Evolutionary conservation across 1,140 invertebrate species (phyloP).

Genomic region (Drosophila lacteicornis): DNA sequence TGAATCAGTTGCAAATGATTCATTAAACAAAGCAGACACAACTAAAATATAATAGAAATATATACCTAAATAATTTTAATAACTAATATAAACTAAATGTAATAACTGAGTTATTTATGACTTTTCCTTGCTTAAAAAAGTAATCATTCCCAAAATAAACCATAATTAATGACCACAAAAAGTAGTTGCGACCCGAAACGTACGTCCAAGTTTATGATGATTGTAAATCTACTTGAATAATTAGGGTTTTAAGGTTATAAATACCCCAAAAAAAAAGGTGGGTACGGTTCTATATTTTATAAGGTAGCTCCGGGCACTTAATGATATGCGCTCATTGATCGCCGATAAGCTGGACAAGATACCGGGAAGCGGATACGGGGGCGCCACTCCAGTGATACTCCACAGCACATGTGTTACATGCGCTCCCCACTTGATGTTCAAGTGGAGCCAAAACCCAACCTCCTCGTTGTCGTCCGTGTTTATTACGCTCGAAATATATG

Average conservation of each 20-base stretch:
- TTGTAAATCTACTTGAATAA: background rate
- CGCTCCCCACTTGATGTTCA: background rate
- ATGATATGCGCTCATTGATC: constrained; percentile 33
- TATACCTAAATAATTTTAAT: background rate
- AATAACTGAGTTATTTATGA: background rate
- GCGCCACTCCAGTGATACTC: constrained; percentile 22
- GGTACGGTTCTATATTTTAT: background rate
- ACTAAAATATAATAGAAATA: background rate
- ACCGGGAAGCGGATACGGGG: constrained; percentile 18
- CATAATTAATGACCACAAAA: too few species aligned
- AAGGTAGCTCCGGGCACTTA: constrained; percentile 10
- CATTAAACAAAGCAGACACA: background rate
- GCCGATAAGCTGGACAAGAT: constrained; percentile 15
- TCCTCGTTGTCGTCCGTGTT: background rate
- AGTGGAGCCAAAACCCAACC: background rate
- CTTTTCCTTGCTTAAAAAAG: too few species aligned
- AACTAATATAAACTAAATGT: background rate
- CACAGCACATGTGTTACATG: constrained; percentile 26
- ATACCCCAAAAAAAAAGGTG: background rate
- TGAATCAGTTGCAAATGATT: background rate
- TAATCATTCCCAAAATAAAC: too few species aligned
- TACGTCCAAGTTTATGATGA: too few species aligned
- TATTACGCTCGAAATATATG: constrained; percentile 33
- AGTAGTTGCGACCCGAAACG: too few species aligned
- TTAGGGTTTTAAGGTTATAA: background rate